phyloP scores from a whole-genome alignment of 2,888 invertebrate genomes.

The Chydorus sphaericus region DNA sequence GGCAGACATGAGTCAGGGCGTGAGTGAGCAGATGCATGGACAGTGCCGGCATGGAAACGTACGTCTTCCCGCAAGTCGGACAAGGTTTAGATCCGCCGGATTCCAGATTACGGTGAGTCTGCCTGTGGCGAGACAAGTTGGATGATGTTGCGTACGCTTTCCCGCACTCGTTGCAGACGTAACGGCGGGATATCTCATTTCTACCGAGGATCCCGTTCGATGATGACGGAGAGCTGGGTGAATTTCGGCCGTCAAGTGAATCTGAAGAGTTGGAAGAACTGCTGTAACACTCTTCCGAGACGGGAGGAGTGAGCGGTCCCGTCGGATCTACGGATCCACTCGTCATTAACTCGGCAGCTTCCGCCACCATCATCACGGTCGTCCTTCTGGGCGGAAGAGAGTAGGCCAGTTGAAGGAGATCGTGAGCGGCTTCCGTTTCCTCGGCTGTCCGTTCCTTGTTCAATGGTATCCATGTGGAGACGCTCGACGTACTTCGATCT shows the following conservation, averaged over 20 bases:
- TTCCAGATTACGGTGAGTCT: conserved; percentile 83
- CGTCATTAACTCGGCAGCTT: conserved; percentile 14
- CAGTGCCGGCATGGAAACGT: conserved; percentile 94
- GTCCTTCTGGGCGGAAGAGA: conserved; percentile 46
- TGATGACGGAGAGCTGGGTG: neutral
- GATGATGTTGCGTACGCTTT: conserved; percentile 83
- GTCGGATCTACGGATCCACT: conserved; percentile 9
- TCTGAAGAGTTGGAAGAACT: neutral
- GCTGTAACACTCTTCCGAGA: conserved; percentile 40
- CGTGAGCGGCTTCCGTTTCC: conserved; percentile 80
- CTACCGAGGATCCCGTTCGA: neutral
- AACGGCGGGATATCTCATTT: conserved; percentile 30
- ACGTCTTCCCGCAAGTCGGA: conserved; percentile 90
- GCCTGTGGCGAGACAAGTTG: conserved; percentile 77
- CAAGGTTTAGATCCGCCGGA: conserved; percentile 88
- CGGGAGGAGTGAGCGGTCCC: conserved; percentile 41
- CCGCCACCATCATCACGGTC: neutral
- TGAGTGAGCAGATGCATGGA: conserved; percentile 89
- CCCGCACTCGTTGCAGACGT: conserved; percentile 75
- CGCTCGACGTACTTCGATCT: too few relatives aligned
- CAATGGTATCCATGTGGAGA: too few relatives aligned
- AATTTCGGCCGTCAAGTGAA: neutral
- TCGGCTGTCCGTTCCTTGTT: conserved; percentile 42
- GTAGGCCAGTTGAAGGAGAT: conserved; percentile 31
- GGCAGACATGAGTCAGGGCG: conserved; percentile 80